phyloP scores from a whole-genome alignment of 2,797 vertebrate genomes.

The Pitangus sulphuratus region DNA sequence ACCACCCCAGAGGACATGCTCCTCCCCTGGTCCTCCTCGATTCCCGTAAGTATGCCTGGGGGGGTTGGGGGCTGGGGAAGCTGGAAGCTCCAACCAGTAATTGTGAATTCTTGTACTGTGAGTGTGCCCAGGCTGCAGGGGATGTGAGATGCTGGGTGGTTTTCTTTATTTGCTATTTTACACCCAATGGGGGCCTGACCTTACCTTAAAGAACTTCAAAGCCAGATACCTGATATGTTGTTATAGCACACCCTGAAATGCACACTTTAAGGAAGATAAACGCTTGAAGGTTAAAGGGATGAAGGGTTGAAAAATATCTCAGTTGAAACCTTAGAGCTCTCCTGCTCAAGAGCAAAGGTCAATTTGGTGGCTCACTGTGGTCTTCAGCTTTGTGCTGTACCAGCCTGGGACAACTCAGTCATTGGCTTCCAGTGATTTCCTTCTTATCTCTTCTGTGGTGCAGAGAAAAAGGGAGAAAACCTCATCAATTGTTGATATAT shows the following conservation, averaged over 20 bases:
- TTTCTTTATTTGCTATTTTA: background rate
- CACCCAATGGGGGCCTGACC: background rate
- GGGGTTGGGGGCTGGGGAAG: rapidly evolving
- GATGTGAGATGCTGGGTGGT: background rate
- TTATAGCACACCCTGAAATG: background rate
- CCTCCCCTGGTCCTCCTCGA: conserved; percentile 49
- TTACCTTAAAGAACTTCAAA: conserved; percentile 12
- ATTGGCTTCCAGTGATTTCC: background rate
- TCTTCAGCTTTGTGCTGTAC: background rate
- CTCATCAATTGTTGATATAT: background rate
- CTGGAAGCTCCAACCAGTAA: background rate
- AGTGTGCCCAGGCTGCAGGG: background rate
- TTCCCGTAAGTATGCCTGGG: conserved; percentile 53
- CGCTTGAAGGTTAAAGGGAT: conserved; percentile 8
- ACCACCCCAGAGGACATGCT: conserved; percentile 20
- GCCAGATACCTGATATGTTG: background rate
- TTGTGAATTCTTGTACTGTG: background rate
- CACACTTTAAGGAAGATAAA: background rate
- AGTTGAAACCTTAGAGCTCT: conserved; percentile 23
- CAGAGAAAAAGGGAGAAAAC: background rate
- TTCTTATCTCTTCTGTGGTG: background rate
- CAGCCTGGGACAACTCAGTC: background rate
- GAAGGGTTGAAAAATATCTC: conserved; percentile 5
- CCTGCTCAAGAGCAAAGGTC: conserved; percentile 1
- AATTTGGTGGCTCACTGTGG: background rate